These are phyloP conservation scores for Hippopotamyrus pictus DNA, from an alignment of 2,797 vertebrate genomes.

Conservation along the genomic window DNA sequence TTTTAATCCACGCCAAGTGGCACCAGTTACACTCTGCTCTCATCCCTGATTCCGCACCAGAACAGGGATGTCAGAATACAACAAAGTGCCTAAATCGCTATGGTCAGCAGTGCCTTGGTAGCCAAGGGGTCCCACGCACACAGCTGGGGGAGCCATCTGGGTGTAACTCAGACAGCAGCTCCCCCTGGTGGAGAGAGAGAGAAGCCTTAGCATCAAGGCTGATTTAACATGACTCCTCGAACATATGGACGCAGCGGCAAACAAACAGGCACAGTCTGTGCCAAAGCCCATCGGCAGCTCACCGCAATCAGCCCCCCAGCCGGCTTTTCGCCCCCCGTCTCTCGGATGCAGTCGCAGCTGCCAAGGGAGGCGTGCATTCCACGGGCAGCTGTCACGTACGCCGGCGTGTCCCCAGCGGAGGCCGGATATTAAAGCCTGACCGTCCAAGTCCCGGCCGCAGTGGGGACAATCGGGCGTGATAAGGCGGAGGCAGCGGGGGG, in stretches of 20 bases:
- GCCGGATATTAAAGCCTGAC: background rate
- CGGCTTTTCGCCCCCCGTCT: background rate
- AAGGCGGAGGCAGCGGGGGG: background rate
- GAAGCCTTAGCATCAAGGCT: background rate
- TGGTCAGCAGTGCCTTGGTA: background rate
- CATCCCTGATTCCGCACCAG: background rate
- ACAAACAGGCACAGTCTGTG: background rate
- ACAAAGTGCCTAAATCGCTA: background rate
- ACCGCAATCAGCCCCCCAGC: background rate
- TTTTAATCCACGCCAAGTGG: background rate
- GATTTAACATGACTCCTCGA: background rate
- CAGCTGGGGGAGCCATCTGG: background rate
- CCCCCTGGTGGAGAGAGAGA: background rate
- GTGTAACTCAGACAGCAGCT: background rate
- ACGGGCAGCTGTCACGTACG: background rate
- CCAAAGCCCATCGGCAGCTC: background rate
- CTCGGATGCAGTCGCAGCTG: background rate
- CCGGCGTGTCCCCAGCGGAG: background rate
- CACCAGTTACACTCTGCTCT: background rate
- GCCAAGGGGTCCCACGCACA: background rate
- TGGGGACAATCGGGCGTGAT: background rate
- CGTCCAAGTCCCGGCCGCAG: background rate
- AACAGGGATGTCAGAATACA: background rate
- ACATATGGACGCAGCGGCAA: background rate
- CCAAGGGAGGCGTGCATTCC: background rate